These are phyloP conservation scores for Melanotaenia parkinsoni DNA, from an alignment of 2,797 vertebrate species.

Conservation along the genomic window DNA sequence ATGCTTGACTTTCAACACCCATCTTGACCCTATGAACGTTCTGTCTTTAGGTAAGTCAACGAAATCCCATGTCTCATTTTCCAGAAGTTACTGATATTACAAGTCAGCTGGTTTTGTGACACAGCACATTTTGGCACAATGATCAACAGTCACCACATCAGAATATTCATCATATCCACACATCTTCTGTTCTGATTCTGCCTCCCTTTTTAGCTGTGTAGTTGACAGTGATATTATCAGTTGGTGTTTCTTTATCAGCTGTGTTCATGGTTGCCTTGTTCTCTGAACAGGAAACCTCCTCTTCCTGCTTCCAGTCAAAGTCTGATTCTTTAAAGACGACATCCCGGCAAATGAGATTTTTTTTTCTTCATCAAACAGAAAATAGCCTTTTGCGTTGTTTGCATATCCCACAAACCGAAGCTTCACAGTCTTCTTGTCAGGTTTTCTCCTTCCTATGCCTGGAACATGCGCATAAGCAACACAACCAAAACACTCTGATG, in stretches of 20 bases:
- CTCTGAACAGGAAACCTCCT: constrained; percentile 16
- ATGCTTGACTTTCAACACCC: constrained; percentile 25
- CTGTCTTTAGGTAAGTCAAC: constrained; percentile 37
- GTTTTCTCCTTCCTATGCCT: constrained; percentile 31
- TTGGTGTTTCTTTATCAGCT: constrained; percentile 2
- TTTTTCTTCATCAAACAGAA: constrained; percentile 40
- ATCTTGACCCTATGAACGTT: constrained; percentile 48
- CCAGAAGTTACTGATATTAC: constrained; percentile 46
- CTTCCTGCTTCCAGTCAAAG: constrained; percentile 29
- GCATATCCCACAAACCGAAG: constrained; percentile 40
- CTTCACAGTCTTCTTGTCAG: constrained; percentile 27
- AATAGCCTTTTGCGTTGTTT: constrained; percentile 45
- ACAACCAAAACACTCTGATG: constrained; percentile 54
- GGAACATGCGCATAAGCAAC: constrained; percentile 47
- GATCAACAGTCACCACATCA: constrained; percentile 45
- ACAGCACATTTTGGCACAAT: constrained; percentile 38
- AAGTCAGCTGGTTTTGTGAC: constrained; percentile 46
- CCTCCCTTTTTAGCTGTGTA: neutral
- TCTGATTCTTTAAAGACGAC: constrained; percentile 36
- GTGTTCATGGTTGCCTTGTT: neutral
- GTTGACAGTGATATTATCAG: constrained; percentile 15
- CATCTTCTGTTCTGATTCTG: constrained; percentile 46
- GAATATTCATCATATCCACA: constrained; percentile 59
- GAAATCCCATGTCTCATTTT: constrained; percentile 56
- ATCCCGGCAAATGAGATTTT: constrained; percentile 34